phyloP scores from a whole-genome alignment of 2,888 invertebrate species.

The Hoplodrina blanda region DNA sequence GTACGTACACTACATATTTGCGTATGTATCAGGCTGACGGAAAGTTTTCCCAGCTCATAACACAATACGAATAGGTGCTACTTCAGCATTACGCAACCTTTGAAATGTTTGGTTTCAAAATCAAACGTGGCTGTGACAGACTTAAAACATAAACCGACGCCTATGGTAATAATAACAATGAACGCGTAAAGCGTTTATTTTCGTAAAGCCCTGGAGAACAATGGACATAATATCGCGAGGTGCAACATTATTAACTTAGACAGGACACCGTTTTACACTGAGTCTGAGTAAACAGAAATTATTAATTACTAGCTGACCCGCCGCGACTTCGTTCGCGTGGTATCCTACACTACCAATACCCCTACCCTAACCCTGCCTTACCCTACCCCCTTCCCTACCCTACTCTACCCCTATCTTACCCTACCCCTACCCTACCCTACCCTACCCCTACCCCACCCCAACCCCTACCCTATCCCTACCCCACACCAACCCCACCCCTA shows the following conservation, averaged over 20 bases:
- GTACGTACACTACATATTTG: background rate
- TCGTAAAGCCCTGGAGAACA: background rate
- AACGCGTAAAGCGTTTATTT: constrained; percentile 14
- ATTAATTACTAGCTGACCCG: too few relatives aligned
- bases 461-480: too few relatives aligned
- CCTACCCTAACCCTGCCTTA: too few relatives aligned
- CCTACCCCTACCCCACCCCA: too few relatives aligned
- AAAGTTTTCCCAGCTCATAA: constrained; percentile 16
- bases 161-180: constrained; percentile 9
- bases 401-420: too few relatives aligned
- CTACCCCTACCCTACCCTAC: too few relatives aligned
- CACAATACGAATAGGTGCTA: constrained; percentile 8
- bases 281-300: background rate
- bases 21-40: background rate
- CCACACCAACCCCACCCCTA: too few relatives aligned
- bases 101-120: constrained; percentile 36
- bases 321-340: too few relatives aligned
- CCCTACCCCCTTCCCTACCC: too few relatives aligned
- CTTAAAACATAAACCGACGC: constrained; percentile 23
- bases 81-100: constrained; percentile 31
- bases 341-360: too few relatives aligned
- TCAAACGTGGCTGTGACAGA: constrained; percentile 25
- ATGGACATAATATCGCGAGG: background rate
- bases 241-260: constrained; percentile 1
- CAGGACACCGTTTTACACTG: background rate